phyloP scores from a whole-genome alignment of 1,140 invertebrate genomes.

The Melitaea cinxia region DNA sequence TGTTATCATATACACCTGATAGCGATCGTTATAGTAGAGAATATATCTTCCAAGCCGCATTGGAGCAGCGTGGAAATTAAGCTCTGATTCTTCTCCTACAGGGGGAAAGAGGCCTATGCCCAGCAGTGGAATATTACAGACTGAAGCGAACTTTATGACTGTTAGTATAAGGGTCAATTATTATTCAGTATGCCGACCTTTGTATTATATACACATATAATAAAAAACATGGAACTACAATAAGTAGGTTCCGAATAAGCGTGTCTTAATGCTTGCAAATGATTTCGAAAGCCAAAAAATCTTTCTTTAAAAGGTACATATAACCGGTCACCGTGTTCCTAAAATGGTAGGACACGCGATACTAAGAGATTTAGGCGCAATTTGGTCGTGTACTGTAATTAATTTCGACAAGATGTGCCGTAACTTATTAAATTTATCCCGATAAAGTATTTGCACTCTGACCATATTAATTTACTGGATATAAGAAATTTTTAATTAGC shows the following conservation, averaged over 20 bases:
- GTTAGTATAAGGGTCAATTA: too few relatives aligned
- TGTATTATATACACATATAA: conserved; percentile 1
- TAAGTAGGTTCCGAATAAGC: conserved; percentile 32
- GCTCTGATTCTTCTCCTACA: too few relatives aligned
- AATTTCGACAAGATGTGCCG: conserved; percentile 28
- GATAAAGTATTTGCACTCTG: conserved; percentile 14
- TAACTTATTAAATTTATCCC: conserved; percentile 19
- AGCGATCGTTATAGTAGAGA: too few relatives aligned
- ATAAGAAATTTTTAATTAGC: conserved; percentile 2
- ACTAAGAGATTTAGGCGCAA: conserved; percentile 62
- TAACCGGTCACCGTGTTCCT: conserved; percentile 50
- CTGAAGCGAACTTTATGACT: neutral
- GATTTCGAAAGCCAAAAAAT: conserved; percentile 71
- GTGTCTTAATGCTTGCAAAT: conserved; percentile 45
- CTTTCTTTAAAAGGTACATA: conserved; percentile 56
- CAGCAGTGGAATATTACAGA: too few relatives aligned
- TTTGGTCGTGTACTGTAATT: conserved; percentile 43
- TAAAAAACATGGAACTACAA: conserved; percentile 8
- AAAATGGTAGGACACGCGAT: conserved; percentile 56
- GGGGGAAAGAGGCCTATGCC: too few relatives aligned
- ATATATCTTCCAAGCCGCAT: too few relatives aligned
- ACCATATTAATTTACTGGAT: conserved; percentile 5
- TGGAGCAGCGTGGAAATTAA: too few relatives aligned
- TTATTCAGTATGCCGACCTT: conserved; percentile 12
- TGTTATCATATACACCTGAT: too few relatives aligned